Evolutionary conservation across 2,797 vertebrate genomes (phyloP).

Genomic region (Chromis chromis): DNA sequence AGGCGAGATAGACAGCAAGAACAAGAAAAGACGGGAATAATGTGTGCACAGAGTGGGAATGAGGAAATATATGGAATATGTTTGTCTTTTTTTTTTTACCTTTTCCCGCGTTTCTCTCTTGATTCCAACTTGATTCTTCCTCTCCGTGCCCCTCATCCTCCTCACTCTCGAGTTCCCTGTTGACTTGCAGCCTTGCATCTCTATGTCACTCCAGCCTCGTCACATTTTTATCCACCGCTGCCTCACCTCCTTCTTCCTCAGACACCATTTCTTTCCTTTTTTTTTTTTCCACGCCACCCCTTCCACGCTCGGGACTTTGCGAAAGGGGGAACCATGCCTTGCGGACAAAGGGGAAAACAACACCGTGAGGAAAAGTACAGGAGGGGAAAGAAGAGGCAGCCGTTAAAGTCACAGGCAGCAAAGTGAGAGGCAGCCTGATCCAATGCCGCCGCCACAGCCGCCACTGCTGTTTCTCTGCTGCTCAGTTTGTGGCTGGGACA

Average conservation of each 20-base stretch:
- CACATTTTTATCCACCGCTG: slow-evolving; percentile 67
- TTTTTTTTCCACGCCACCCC: slow-evolving; percentile 42
- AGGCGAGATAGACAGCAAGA: slow-evolving; percentile 30
- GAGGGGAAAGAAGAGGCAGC: slow-evolving; percentile 46
- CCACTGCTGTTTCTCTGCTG: slow-evolving; percentile 24
- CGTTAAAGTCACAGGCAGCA: slow-evolving; percentile 57
- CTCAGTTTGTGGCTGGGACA: slow-evolving; percentile 55
- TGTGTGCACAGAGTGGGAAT: no score
- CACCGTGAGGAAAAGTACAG: slow-evolving; percentile 57
- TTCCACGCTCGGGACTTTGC: slow-evolving; percentile 54
- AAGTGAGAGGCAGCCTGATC: slow-evolving; percentile 60
- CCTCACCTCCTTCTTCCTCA: slow-evolving; percentile 64
- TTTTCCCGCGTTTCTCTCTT: slow-evolving; percentile 71
- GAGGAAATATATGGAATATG: slow-evolving; percentile 7
- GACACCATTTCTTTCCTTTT: slow-evolving; percentile 57
- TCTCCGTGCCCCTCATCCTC: slow-evolving; percentile 67
- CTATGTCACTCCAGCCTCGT: slow-evolving; percentile 70
- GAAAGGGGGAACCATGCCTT: slow-evolving; percentile 58
- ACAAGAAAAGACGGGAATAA: slow-evolving; percentile 18
- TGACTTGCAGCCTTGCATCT: slow-evolving; percentile 73
- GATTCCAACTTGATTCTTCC: slow-evolving; percentile 74
- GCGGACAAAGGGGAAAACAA: slow-evolving; percentile 71
- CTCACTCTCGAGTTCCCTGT: slow-evolving; percentile 66
- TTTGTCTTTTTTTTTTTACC: slow-evolving; percentile 60
- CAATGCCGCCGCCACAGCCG: neutral